These are phyloP conservation scores for Camponotus floridanus DNA, from an alignment of 1,140 invertebrate genomes.

Conservation along the genomic window DNA sequence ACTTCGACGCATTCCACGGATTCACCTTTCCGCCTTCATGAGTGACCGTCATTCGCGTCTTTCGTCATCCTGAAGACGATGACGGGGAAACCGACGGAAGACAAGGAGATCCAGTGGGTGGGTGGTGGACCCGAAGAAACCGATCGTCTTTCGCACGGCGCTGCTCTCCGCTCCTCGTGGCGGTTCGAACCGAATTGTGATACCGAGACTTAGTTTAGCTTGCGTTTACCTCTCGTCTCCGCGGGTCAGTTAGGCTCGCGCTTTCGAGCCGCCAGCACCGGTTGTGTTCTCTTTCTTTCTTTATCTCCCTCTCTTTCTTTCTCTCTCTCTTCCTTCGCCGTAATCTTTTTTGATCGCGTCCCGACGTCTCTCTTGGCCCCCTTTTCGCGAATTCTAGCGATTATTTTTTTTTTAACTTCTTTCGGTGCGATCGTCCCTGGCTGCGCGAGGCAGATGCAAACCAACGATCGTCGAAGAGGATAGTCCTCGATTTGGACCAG, in stretches of 20 bases:
- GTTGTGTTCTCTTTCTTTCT: constrained; percentile 39
- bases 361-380: not conserved
- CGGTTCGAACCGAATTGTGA: constrained; percentile 81
- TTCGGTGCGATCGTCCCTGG: not conserved
- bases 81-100: constrained; percentile 33
- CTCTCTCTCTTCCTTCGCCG: not conserved
- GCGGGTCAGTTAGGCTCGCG: constrained; percentile 82
- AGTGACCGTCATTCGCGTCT: constrained; percentile 2
- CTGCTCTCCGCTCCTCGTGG: constrained; percentile 57
- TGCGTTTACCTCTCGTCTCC: constrained; percentile 80
- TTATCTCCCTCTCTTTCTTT: constrained; percentile 23
- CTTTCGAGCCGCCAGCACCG: constrained; percentile 82
- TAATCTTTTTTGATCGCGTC: constrained; percentile 28
- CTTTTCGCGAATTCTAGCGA: constrained; percentile 1
- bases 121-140: constrained; percentile 39
- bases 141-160: constrained; percentile 41
- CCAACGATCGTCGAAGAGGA: constrained; percentile 26
- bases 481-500: constrained; percentile 47
- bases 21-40: constrained; percentile 9
- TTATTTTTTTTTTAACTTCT: not conserved
- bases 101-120: constrained; percentile 61
- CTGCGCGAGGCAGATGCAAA: constrained; percentile 37
- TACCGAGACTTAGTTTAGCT: constrained; percentile 80
- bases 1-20: not conserved
- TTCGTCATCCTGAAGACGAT: constrained; percentile 33